A percentile compares a stretch with the other conserved stretches of the same genome.
phyloP scores from a whole-genome alignment of 37 sponge, comb jelly and placozoan species.

The Geodia barretti region DNA sequence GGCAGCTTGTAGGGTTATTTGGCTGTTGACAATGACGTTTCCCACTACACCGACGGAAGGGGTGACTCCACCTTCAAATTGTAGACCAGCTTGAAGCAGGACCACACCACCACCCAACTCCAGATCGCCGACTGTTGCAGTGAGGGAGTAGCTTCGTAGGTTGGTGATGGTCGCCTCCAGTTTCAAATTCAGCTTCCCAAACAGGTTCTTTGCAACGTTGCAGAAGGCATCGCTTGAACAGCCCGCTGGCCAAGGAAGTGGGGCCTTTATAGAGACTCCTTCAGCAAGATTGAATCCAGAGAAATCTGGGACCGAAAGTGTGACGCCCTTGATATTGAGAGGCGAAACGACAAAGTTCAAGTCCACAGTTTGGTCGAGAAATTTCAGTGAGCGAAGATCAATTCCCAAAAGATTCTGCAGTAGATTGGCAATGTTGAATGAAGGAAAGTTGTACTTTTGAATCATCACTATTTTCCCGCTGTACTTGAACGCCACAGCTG shows the following conservation, averaged over 20 bases:
- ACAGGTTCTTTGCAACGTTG: slow-evolving; percentile 5
- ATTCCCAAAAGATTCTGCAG: not conserved
- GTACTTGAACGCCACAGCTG: not conserved
- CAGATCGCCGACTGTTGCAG: slow-evolving; percentile 9
- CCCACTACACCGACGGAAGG: slow-evolving; percentile 13
- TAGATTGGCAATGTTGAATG: not conserved
- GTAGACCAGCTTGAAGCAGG: slow-evolving; percentile 8
- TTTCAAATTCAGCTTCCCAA: slow-evolving; percentile 16
- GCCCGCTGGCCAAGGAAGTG: not conserved
- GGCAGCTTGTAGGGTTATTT: slow-evolving; percentile 9
- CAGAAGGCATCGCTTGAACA: slow-evolving; percentile 29
- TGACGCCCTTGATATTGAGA: not conserved
- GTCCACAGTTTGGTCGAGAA: not conserved
- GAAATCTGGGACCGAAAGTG: not conserved
- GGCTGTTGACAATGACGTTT: not conserved
- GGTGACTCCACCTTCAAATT: not conserved
- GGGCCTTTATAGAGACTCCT: slow-evolving; percentile 6
- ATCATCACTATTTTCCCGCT: not conserved
- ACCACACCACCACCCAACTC: slow-evolving; percentile 8
- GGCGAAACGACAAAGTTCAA: not conserved
- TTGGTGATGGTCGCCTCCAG: slow-evolving; percentile 1
- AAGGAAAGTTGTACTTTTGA: not conserved
- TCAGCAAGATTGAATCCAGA: not conserved
- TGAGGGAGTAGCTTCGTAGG: not conserved
- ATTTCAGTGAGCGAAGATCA: not conserved